Evolutionary conservation across 2,113 vertebrate species (phyloP).

Genomic region (Ptyas mucosa): DNA sequence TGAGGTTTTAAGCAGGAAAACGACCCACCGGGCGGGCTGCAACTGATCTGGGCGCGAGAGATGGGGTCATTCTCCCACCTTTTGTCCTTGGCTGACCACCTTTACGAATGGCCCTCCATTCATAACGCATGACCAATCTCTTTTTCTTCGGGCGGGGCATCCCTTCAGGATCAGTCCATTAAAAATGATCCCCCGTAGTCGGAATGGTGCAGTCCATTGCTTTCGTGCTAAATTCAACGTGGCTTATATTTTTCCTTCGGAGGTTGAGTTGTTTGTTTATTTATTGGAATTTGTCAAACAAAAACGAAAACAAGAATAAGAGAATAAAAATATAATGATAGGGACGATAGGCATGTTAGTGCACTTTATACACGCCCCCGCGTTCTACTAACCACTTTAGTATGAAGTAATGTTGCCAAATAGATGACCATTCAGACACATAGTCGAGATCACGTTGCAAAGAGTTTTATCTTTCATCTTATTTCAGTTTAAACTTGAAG

Average conservation of each 20-base stretch:
- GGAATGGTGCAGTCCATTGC: neutral
- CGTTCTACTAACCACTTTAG: too few relatives aligned
- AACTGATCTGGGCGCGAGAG: neutral
- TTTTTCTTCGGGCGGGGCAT: neutral
- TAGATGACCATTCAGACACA: too few relatives aligned
- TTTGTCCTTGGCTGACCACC: neutral
- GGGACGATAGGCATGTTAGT: too few relatives aligned
- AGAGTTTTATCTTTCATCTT: neutral
- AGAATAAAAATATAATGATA: too few relatives aligned
- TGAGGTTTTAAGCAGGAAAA: neutral
- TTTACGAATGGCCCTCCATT: neutral
- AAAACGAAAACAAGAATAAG: too few relatives aligned
- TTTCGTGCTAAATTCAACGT: neutral
- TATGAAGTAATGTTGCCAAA: too few relatives aligned
- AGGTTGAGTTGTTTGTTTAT: too few relatives aligned
- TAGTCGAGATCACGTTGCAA: too few relatives aligned
- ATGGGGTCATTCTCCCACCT: neutral
- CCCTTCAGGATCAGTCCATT: neutral
- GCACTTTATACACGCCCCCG: too few relatives aligned
- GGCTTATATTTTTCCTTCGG: neutral
- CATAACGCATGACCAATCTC: neutral
- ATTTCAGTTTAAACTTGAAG: neutral
- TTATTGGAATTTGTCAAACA: too few relatives aligned
- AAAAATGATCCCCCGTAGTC: neutral
- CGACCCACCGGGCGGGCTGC: neutral